A percentile compares a stretch with the other conserved stretches of the same genome.
Conservation (phyloP, 2,888 invertebrate species). For the Elmis aenea region DNA sequence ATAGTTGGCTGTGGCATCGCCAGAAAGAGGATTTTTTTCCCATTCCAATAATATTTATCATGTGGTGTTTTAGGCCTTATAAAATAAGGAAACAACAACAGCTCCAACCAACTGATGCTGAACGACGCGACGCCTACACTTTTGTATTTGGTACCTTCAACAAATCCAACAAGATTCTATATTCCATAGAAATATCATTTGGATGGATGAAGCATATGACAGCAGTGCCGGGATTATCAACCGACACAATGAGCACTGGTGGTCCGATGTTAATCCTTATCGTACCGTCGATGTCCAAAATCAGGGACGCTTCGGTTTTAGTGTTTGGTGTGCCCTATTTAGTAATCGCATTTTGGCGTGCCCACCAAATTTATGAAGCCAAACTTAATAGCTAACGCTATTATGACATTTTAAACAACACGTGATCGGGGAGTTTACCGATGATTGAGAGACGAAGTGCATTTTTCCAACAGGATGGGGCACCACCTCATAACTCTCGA, state of each 20-base stretch:
- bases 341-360: constrained; percentile 1
- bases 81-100: constrained; percentile 6
- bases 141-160: constrained; percentile 3
- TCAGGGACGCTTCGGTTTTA: constrained; percentile 2
- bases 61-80: too few species aligned
- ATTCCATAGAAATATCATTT: constrained; percentile 1
- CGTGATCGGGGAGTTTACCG: too few species aligned
- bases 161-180: constrained; percentile 1
- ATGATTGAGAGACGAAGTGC: too few species aligned
- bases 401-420: constrained; percentile 1
- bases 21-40: too few species aligned
- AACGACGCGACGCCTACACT: not conserved
- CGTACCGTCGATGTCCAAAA: constrained; percentile 4
- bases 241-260: constrained; percentile 3
- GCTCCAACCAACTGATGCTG: constrained; percentile 1
- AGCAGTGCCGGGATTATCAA: constrained; percentile 3
- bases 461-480: too few species aligned
- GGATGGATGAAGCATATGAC: constrained; percentile 2
- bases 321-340: constrained; percentile 5
- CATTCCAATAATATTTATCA: too few species aligned
- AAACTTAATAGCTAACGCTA: constrained; percentile 1
- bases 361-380: constrained; percentile 1
- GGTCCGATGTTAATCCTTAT: constrained; percentile 1
- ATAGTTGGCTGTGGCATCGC: too few species aligned
- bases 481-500: too few species aligned